Percentiles rank a stretch among this genome's conserved stretches.
Conservation (phyloP, 2,113 vertebrate genomes). For the Hirundichthys speculiger region DNA sequence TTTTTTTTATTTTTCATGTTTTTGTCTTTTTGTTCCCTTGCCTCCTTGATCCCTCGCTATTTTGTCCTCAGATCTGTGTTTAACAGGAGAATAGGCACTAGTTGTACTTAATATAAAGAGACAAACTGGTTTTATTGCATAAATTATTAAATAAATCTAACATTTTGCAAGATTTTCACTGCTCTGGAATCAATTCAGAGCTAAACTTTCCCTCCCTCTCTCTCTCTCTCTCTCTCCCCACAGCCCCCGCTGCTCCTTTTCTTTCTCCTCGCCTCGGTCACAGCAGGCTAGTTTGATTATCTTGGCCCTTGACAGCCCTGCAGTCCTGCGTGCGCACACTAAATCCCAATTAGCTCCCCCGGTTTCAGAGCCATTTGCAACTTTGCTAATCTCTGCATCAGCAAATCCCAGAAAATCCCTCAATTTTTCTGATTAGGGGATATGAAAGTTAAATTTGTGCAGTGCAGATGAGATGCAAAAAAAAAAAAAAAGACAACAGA, state of each 20-base stretch:
- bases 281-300: slow-evolving; percentile 59
- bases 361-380: slow-evolving; percentile 41
- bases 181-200: slow-evolving; percentile 20
- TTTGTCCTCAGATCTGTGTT: too few species aligned
- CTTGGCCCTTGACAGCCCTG: slow-evolving; percentile 39
- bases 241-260: slow-evolving; percentile 10
- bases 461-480: neutral
- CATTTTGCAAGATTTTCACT: neutral
- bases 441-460: slow-evolving; percentile 47
- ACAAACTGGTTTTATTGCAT: neutral
- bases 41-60: too few species aligned
- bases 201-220: slow-evolving; percentile 5
- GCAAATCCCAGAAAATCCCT: slow-evolving; percentile 20
- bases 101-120: neutral
- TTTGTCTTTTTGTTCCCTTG: too few species aligned
- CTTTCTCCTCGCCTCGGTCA: slow-evolving; percentile 39
- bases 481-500: slow-evolving; percentile 2
- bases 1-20: too few species aligned
- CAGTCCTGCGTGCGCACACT: slow-evolving; percentile 20
- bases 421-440: slow-evolving; percentile 40
- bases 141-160: slow-evolving; percentile 6
- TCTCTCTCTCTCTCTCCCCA: neutral
- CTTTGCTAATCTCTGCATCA: slow-evolving; percentile 55
- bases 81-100: too few species aligned
- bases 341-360: slow-evolving; percentile 56